Evolutionary conservation across 2,888 invertebrate species (phyloP).

Genomic region (Heliconius cydno): DNA sequence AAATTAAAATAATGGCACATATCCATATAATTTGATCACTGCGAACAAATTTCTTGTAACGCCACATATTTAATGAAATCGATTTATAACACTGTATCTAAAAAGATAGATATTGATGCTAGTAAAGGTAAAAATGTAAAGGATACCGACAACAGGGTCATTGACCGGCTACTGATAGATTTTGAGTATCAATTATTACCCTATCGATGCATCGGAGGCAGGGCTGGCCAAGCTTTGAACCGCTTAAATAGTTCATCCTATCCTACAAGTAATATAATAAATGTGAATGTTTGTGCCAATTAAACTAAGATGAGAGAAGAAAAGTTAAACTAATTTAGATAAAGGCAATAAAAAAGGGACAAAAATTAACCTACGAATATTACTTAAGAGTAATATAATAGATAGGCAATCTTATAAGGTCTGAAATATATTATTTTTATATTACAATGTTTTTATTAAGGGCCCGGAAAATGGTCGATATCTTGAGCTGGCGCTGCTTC

Average conservation of each 20-base stretch:
- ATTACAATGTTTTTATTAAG: no score
- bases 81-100: constrained; percentile 22
- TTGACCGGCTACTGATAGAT: constrained; percentile 50
- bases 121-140: constrained; percentile 19
- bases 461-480: no score
- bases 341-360: background rate
- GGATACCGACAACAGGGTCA: constrained; percentile 30
- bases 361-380: background rate
- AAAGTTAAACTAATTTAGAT: no score
- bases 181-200: constrained; percentile 38
- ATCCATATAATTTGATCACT: background rate
- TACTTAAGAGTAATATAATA: background rate
- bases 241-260: background rate
- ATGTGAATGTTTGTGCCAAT: no score
- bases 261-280: no score
- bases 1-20: constrained; percentile 1
- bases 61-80: constrained; percentile 16
- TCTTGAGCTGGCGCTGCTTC: no score
- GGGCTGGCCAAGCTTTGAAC: background rate
- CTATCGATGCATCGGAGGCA: constrained; percentile 12
- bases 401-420: no score
- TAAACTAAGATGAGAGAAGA: no score
- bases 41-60: background rate
- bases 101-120: background rate
- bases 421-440: no score